Evolutionary conservation across 2,113 vertebrate genomes (phyloP).

Genomic region (Lepisosteus osseus): DNA sequence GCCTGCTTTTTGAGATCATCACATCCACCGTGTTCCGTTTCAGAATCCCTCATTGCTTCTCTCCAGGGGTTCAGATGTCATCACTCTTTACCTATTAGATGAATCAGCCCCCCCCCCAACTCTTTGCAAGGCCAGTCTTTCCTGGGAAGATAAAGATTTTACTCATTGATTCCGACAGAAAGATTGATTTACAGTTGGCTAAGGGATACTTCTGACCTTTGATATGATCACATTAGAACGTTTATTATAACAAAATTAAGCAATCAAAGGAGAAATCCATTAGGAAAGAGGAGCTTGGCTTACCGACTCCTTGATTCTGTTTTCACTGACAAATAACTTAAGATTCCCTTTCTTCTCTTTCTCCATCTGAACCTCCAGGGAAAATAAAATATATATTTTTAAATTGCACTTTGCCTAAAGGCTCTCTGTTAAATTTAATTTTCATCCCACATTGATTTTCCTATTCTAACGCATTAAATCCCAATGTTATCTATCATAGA

Average conservation of each 20-base stretch:
- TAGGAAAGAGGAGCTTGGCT: slow-evolving; percentile 65
- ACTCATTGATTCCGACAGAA: slow-evolving; percentile 73
- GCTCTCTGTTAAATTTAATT: slow-evolving; percentile 97
- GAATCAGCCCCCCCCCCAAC: slow-evolving; percentile 58
- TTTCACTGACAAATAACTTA: slow-evolving; percentile 66
- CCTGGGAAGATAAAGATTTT: slow-evolving; percentile 62
- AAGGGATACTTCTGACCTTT: slow-evolving; percentile 81
- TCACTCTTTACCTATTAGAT: slow-evolving; percentile 57
- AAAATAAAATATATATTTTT: slow-evolving; percentile 85
- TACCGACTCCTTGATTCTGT: slow-evolving; percentile 52
- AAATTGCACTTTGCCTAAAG: slow-evolving; percentile 92
- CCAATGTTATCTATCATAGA: slow-evolving; percentile 73
- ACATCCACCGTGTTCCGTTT: slow-evolving; percentile 67
- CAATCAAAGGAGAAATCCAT: slow-evolving; percentile 77
- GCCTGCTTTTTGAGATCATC: slow-evolving; percentile 60
- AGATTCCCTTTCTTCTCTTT: slow-evolving; percentile 68
- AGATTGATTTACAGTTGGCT: slow-evolving; percentile 63
- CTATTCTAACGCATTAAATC: slow-evolving; percentile 77
- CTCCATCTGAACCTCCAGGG: slow-evolving; percentile 73
- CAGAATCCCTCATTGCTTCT: slow-evolving; percentile 54
- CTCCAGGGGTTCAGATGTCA: slow-evolving; percentile 65
- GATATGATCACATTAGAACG: slow-evolving; percentile 80
- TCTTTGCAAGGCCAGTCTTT: slow-evolving; percentile 45
- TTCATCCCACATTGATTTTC: slow-evolving; percentile 92
- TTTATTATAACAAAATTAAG: slow-evolving; percentile 81